Evolutionary conservation across 1,140 invertebrate genomes (phyloP), one percentile per base, ranked within the genome.

Genomic region (Charaxes varanes): DNA sequence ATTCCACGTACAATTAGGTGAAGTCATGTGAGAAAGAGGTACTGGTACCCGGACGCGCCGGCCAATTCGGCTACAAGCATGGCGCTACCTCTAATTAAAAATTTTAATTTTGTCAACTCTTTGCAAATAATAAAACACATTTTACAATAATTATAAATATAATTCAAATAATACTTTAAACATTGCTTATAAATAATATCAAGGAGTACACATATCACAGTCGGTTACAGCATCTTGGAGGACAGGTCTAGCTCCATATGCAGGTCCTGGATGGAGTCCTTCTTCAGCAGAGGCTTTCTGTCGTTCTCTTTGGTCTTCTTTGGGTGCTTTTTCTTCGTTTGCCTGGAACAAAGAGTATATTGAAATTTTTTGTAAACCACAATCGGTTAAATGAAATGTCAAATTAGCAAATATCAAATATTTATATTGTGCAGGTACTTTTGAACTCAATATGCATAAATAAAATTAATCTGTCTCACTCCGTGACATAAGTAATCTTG

Each of bases 271-370:
- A 86, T 58, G 50, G 85, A 85, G 65, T 84, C 86, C 54, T 86
- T 87, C 48, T 87, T 87, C 18, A 88, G 53, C 6, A 88, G 67
- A 6, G 86, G 85, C 33, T 81, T 77, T 40, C 85, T 78, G 53
- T 88, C 87, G 14, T 72, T 80, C 61, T 88, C 87, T 57, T 88
- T 88, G 36, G 71, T 53, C 69, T 88, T 88, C 53, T 87, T 88
- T 4, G 74, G 72, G 47, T 88, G 86, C 28, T 87, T 88, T 50
- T 85, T 85, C 52, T 88, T 87, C 46, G 70, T 69, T 55, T 62
- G 56, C 36, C 79, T 83, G 60, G 13, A 56, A 57, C 33, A 44
- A 44, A 10, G n/a, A n/a, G n/a, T n/a, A n/a, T n/a, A n/a, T n/a
- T n/a, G n/a, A n/a, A n/a, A n/a, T n/a, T n/a, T n/a, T n/a, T n/a